phyloP scores from a whole-genome alignment of 2,797 vertebrate genomes.

The Holocentrus rufus region DNA sequence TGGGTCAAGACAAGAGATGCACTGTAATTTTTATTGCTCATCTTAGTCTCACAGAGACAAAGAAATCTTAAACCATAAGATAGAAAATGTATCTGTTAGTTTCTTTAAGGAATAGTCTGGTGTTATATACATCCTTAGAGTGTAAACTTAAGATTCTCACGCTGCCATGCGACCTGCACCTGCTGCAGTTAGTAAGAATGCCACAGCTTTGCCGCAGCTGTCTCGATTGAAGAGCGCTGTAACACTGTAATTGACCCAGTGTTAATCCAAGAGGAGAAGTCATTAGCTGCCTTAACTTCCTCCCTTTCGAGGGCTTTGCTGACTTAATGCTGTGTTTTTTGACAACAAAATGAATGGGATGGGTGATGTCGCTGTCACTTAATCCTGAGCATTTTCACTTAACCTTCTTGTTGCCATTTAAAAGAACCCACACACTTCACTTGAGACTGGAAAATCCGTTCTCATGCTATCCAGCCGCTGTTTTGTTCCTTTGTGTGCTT shows the following conservation, averaged over 20 bases:
- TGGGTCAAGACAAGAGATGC: constrained; percentile 4
- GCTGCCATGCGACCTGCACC: neutral
- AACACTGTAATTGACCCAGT: constrained; percentile 4
- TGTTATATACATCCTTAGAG: no score
- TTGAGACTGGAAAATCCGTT: constrained; percentile 8
- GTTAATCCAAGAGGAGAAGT: constrained; percentile 14
- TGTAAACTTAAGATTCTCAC: neutral
- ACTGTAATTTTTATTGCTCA: no score
- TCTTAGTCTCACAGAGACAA: no score
- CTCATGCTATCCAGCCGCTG: neutral
- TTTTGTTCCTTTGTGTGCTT: neutral
- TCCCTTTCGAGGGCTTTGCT: constrained; percentile 12
- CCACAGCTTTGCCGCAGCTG: neutral
- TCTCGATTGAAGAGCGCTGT: constrained; percentile 5
- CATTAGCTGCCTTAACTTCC: constrained; percentile 3
- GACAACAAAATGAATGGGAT: constrained; percentile 35
- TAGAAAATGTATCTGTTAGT: no score
- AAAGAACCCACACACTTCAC: neutral
- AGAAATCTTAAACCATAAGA: no score
- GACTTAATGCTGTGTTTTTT: constrained; percentile 31
- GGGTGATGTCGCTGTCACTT: constrained; percentile 12
- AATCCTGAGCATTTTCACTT: neutral
- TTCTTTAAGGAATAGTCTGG: no score
- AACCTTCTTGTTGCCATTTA: constrained; percentile 8
- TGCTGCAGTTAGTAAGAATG: neutral